These are phyloP conservation scores for Australoheros scitulus DNA, from an alignment of 2,113 vertebrate genomes.

Conservation along the genomic window DNA sequence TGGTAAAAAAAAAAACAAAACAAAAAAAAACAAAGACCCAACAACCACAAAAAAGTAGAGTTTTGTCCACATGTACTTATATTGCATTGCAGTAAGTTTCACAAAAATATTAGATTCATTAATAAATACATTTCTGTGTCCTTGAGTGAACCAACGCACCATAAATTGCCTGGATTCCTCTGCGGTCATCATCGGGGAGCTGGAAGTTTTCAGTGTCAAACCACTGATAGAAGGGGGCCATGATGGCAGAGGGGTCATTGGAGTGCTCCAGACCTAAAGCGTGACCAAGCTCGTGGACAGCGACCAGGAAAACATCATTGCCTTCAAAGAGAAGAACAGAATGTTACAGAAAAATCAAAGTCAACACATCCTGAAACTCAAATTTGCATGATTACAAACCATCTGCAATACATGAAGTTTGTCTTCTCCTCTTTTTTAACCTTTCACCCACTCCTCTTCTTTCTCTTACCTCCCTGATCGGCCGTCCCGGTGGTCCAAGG, in stretches of 20 bases:
- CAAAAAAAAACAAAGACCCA: accelerated
- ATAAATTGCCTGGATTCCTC: conserved; percentile 90
- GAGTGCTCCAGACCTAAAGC: conserved; percentile 92
- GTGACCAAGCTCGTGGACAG: conserved; percentile 90
- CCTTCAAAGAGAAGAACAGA: conserved; percentile 67
- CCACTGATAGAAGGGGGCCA: conserved; percentile 95
- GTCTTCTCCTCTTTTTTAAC: accelerated
- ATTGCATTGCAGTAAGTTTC: neutral
- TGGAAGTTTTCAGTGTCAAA: conserved; percentile 91
- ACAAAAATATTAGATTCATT: neutral
- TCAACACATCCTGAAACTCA: neutral
- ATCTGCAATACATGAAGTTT: neutral
- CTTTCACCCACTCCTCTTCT: neutral
- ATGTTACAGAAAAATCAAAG: neutral
- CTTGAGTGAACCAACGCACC: conserved; percentile 65
- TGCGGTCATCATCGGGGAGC: conserved; percentile 87
- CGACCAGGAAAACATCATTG: conserved; percentile 91
- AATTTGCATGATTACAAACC: neutral
- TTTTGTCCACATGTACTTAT: neutral
- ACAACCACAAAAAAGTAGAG: neutral
- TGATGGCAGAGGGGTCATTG: conserved; percentile 88
- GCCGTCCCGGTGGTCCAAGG: conserved; percentile 87
- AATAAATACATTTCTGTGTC: neutral
- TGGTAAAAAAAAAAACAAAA: neutral
- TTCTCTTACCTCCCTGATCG: conserved; percentile 85